Evolutionary conservation across 2,113 vertebrate species (phyloP), one percentile per base, ranked within the genome.

Genomic region (Dipodomys merriami): DNA sequence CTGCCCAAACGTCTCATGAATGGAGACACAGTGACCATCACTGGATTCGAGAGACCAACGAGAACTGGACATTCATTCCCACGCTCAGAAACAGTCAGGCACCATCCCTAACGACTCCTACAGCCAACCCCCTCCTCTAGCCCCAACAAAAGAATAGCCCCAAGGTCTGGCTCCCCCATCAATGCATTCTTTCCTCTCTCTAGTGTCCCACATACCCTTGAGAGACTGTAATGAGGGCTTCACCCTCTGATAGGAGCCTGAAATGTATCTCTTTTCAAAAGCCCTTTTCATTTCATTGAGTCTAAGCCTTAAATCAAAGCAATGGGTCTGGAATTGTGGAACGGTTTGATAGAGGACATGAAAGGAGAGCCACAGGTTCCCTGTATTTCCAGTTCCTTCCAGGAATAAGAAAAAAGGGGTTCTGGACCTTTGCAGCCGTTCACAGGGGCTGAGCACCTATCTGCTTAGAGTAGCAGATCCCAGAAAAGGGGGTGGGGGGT

Each of bases 1-100:
- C 96, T 95, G 93, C 83, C 90, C 95, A 49, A 92, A 90, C 57
- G 90, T 95, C 94, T 96, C 97, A 95, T 95, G 97, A 96, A 94
- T 94, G 94, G 95, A 91, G 91, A 96, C 95, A 94, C 64, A 73
- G 96, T 89, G 83, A 94, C 95, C 95, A 88, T 72, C 49, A 62
- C 68, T 98, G 94, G 94, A 93, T 30, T 23, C 23, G 39, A 15
- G 27, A 84, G 25, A 18, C 15, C 69, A 16, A 0, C 0, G 0
- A 72, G 88, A 19, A 25, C 29, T 62, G n/a, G 29, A 20, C 13
- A 7, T 49, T 49, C 49, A 49, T 12, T 49, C 49, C 49, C 49
- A 49, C 8, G 49, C 49, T 49, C 9, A 12, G 49, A 49, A 9
- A 27, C 8, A 13, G 12, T n/a, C 65, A 60, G 69, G 67, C 27